Conservation (phyloP, 2,113 vertebrate species). For the Gorilla gorilla region DNA sequence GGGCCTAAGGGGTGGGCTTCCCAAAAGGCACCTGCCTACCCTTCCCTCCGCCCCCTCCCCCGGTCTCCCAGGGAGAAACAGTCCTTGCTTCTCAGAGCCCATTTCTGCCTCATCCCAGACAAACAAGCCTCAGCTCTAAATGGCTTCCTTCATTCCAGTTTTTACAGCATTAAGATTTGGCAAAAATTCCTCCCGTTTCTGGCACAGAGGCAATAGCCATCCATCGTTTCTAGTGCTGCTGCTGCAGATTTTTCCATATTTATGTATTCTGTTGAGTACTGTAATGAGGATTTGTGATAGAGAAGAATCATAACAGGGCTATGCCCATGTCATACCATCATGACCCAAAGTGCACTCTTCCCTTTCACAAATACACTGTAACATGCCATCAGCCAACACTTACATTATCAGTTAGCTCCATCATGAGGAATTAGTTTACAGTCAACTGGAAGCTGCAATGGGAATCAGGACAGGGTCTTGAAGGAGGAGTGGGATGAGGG, state of each 20-base stretch:
- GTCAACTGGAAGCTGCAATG: neutral
- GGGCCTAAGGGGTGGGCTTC: neutral
- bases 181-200: neutral
- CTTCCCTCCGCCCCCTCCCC: neutral
- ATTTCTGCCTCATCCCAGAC: neutral
- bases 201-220: neutral
- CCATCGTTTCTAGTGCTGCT: neutral
- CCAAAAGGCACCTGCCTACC: neutral
- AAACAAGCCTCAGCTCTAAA: neutral
- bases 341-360: neutral
- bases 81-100: neutral
- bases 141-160: neutral
- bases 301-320: neutral
- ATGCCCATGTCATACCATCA: neutral
- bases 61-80: neutral
- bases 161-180: conserved; percentile 1
- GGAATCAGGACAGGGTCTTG: neutral
- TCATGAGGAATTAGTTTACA: neutral
- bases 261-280: neutral
- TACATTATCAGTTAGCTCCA: neutral
- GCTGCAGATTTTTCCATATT: neutral
- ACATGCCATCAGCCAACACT: neutral
- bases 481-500: neutral
- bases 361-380: neutral
- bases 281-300: neutral